A percentile compares a stretch with the other conserved stretches of the same genome.
Conservation (phyloP, 1,140 invertebrate species). For the Copidosoma floridanum region DNA sequence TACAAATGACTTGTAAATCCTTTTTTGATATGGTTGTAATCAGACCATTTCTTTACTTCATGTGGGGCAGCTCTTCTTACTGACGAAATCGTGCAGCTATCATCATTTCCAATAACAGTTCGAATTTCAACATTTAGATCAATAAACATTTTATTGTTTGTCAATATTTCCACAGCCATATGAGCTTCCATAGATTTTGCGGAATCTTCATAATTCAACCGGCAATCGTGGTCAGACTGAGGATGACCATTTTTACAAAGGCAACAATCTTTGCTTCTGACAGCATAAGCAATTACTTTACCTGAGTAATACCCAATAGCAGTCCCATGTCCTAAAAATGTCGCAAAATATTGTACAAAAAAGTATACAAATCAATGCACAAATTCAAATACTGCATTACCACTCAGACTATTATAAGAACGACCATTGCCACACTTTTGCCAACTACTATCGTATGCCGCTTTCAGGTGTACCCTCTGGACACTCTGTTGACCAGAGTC, state of each 20-base stretch:
- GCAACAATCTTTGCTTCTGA: no score
- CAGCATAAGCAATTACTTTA: no score
- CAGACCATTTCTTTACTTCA: conserved; percentile 25
- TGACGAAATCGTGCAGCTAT: conserved; percentile 26
- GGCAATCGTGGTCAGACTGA: conserved; percentile 20
- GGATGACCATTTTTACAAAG: conserved; percentile 2
- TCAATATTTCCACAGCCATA: conserved; percentile 29
- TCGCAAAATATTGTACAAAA: not conserved
- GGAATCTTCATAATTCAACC: no score
- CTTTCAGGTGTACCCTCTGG: not conserved
- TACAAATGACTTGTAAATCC: no score
- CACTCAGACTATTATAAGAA: not conserved
- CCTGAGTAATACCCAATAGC: conserved; percentile 2
- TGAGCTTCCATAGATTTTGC: conserved; percentile 32
- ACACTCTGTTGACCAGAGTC: no score
- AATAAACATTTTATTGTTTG: conserved; percentile 21
- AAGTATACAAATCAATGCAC: not conserved
- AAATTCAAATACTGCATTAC: not conserved
- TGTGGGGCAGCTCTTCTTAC: conserved; percentile 18
- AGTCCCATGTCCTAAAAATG: not conserved
- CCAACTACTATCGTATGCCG: not conserved
- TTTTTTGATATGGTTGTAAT: conserved; percentile 25
- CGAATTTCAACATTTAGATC: conserved; percentile 12
- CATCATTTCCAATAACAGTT: conserved; percentile 30
- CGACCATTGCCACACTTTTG: not conserved